Conservation (phyloP, 2,113 vertebrate genomes). For the Pao palembangensis region DNA sequence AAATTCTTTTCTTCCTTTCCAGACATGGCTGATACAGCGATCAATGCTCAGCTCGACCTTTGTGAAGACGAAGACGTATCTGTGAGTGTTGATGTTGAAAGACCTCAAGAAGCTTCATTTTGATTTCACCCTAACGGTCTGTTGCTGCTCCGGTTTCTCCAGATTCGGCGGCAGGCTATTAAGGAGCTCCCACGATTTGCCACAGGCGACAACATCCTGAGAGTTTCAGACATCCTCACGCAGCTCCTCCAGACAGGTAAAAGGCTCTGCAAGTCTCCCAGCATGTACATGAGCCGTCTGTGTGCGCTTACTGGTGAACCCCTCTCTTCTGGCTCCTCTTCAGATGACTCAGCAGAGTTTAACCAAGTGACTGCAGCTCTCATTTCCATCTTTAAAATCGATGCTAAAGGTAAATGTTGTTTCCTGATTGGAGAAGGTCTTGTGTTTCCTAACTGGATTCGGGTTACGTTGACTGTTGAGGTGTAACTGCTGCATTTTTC, state of each 20-base stretch:
- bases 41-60: constrained; percentile 95
- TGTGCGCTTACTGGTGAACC: background rate
- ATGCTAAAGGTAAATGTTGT: constrained; percentile 84
- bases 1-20: constrained; percentile 98
- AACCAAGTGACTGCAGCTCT: constrained; percentile 93
- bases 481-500: background rate
- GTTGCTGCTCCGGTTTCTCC: constrained; percentile 11
- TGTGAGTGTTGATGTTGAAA: constrained; percentile 72
- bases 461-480: background rate
- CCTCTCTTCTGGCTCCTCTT: background rate
- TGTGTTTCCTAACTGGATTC: no score
- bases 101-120: background rate
- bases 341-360: constrained; percentile 97
- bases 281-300: background rate
- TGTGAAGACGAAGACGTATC: constrained; percentile 99
- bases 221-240: constrained; percentile 94
- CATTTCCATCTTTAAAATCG: constrained; percentile 96
- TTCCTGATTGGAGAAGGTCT: background rate
- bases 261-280: background rate
- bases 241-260: constrained; percentile 96
- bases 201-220: constrained; percentile 90
- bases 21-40: constrained; percentile 91
- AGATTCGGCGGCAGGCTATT: constrained; percentile 96
- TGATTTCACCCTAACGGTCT: background rate
- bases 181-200: constrained; percentile 97